phyloP scores from a whole-genome alignment of 2,888 invertebrate species.

The Eulithis prunata region DNA sequence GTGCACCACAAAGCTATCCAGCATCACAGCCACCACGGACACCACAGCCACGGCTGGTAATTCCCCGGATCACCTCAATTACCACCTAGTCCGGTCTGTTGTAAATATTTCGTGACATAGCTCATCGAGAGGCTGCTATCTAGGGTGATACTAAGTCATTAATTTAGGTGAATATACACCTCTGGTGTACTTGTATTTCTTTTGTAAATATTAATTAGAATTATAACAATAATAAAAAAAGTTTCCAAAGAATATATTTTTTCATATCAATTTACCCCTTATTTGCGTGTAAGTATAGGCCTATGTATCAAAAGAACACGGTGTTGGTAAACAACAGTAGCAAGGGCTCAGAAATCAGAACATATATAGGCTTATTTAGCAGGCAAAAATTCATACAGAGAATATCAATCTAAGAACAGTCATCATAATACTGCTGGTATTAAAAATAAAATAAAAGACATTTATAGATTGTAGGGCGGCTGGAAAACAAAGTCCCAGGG shows the following conservation, averaged over 20 bases:
- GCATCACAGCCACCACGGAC: slow-evolving; percentile 54
- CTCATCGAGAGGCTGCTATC: slow-evolving; percentile 82
- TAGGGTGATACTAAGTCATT: slow-evolving; percentile 84
- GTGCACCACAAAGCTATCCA: slow-evolving; percentile 71
- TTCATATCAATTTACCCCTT: background rate
- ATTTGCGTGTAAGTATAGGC: too few relatives aligned
- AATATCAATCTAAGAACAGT: too few relatives aligned
- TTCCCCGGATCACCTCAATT: slow-evolving; percentile 41
- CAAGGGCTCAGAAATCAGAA: too few relatives aligned
- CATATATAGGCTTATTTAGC: too few relatives aligned
- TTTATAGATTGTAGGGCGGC: too few relatives aligned
- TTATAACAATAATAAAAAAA: slow-evolving; percentile 61
- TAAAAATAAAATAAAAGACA: too few relatives aligned
- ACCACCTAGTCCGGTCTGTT: slow-evolving; percentile 67
- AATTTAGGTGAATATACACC: slow-evolving; percentile 69
- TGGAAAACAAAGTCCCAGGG: too few relatives aligned
- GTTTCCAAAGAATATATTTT: slow-evolving; percentile 67
- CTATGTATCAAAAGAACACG: too few relatives aligned
- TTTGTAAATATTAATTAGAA: slow-evolving; percentile 78
- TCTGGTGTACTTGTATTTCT: slow-evolving; percentile 60
- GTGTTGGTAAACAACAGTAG: too few relatives aligned
- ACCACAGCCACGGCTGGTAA: slow-evolving; percentile 53
- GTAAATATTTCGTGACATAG: slow-evolving; percentile 74
- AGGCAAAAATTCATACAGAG: too few relatives aligned
- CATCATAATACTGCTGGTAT: too few relatives aligned